A percentile compares a stretch with the other conserved stretches of the same genome.
Evolutionary conservation across 2,113 vertebrate species (phyloP).

Genomic region (Phalacrocorax carbo): DNA sequence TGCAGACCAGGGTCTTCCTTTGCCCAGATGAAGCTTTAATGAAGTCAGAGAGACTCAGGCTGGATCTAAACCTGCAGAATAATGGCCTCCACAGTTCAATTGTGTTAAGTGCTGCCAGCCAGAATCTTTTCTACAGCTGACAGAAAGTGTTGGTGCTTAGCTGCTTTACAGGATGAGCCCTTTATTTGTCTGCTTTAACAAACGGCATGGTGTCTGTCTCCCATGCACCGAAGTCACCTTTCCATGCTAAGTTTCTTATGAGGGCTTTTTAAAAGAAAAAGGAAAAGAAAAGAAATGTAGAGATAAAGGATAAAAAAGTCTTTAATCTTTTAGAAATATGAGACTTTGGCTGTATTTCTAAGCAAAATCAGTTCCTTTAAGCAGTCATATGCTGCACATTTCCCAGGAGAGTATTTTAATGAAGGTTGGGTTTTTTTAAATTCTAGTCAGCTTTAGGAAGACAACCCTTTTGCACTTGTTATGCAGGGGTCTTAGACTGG

Average conservation of each 20-base stretch:
- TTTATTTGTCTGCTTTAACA: constrained; percentile 40
- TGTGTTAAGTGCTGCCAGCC: not conserved
- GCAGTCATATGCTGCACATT: not conserved
- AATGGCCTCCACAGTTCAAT: not conserved
- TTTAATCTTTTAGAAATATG: constrained; percentile 44
- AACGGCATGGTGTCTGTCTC: not conserved
- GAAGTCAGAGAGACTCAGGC: not conserved
- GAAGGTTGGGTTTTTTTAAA: not conserved
- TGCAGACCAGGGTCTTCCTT: not conserved
- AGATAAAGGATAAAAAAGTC: not conserved
- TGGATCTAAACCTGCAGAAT: not conserved
- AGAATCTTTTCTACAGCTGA: not conserved
- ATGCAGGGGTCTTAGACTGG: not conserved
- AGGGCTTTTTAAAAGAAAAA: constrained; percentile 11
- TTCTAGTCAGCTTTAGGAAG: not conserved
- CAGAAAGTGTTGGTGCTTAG: constrained; percentile 1
- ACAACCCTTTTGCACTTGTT: not conserved
- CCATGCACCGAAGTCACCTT: not conserved
- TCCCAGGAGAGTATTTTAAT: constrained; percentile 48
- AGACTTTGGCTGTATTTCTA: constrained; percentile 52
- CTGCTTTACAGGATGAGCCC: not conserved
- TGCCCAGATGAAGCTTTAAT: not conserved
- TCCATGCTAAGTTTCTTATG: constrained; percentile 1
- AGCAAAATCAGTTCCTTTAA: constrained; percentile 45
- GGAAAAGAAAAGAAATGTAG: not conserved